A percentile compares a stretch with the other conserved stretches of the same genome.
phyloP scores from a whole-genome alignment of 1,140 invertebrate genomes.

The Dermatophagoides farinae region DNA sequence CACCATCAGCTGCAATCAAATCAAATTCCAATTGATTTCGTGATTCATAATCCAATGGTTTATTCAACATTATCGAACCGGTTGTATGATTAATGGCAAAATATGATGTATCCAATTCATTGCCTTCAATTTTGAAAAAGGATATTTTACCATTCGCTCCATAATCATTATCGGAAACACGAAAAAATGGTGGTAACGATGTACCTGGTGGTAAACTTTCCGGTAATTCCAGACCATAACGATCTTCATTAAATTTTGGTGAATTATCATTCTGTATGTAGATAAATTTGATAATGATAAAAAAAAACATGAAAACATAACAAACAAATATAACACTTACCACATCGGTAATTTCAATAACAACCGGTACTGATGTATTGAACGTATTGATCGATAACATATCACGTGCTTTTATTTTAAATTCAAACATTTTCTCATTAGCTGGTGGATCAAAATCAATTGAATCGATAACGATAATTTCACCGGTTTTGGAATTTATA shows the following conservation, averaged over 20 bases:
- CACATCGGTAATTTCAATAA: constrained; percentile 26
- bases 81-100: constrained; percentile 21
- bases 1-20: constrained; percentile 21
- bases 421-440: constrained; percentile 20
- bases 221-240: constrained; percentile 20
- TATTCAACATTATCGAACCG: constrained; percentile 17
- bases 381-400: constrained; percentile 19
- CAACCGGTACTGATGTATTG: constrained; percentile 25
- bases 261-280: constrained; percentile 26
- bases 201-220: constrained; percentile 22
- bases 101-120: constrained; percentile 15
- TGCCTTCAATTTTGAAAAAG: constrained; percentile 20
- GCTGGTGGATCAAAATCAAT: constrained; percentile 22
- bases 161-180: constrained; percentile 19
- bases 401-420: constrained; percentile 21
- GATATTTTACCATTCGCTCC: constrained; percentile 22
- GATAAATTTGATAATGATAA: not conserved
- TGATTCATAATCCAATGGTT: constrained; percentile 21
- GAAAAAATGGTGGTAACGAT: constrained; percentile 20
- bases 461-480: constrained; percentile 23
- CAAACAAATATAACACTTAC: not conserved
- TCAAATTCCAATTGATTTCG: constrained; percentile 20
- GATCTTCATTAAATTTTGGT: constrained; percentile 26
- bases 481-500: constrained; percentile 26
- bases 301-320: not conserved